Conservation (phyloP, 2,888 invertebrate genomes). For the Aphrophora alni region DNA sequence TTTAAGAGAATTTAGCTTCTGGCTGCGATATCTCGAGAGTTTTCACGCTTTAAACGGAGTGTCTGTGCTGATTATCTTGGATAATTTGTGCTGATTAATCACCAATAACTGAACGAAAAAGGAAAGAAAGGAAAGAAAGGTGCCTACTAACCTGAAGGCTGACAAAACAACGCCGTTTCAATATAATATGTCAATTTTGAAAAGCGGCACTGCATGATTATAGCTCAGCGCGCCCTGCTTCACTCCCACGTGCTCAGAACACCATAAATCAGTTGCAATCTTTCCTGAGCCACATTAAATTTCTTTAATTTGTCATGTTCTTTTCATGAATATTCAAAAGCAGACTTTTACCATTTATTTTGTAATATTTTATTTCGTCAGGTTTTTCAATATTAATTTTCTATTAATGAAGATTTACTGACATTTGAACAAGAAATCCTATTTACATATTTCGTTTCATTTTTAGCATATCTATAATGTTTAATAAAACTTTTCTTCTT, state of each 20-base stretch:
- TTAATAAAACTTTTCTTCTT: too few species aligned
- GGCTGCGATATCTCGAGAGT: background rate
- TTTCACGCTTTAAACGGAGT: background rate
- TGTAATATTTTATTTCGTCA: background rate
- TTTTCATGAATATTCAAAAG: background rate
- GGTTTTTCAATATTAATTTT: background rate
- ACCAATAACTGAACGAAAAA: background rate
- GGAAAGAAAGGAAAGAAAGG: background rate
- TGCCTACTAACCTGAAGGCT: background rate
- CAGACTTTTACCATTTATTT: background rate
- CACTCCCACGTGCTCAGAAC: background rate
- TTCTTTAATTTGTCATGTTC: background rate
- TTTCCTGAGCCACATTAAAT: background rate
- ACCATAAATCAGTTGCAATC: background rate
- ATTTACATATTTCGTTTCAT: too few species aligned
- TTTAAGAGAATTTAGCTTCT: background rate
- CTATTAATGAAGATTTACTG: background rate
- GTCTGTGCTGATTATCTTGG: too few species aligned
- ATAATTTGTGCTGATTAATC: background rate
- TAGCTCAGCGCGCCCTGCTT: background rate
- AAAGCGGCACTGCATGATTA: background rate
- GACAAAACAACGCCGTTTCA: background rate
- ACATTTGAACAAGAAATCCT: too few species aligned
- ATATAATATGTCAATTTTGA: slow-evolving; percentile 5
- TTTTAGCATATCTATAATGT: too few species aligned